Conservation (phyloP, 2,113 vertebrate species). For the Megalops atlanticus region DNA sequence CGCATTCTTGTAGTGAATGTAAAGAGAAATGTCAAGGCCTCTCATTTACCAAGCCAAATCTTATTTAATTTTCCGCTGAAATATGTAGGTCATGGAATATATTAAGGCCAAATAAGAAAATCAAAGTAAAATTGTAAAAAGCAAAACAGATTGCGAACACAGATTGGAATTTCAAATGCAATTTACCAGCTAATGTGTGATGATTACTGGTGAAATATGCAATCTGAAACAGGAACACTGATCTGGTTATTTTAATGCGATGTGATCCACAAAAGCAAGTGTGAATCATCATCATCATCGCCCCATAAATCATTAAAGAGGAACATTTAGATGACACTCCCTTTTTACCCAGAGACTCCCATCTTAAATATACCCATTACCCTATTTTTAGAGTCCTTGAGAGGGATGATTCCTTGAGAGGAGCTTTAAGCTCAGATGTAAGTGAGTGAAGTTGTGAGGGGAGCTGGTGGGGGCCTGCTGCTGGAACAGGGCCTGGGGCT, state of each 20-base stretch:
- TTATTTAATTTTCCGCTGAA: conserved; percentile 29
- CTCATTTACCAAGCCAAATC: conserved; percentile 9
- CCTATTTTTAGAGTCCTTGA: background rate
- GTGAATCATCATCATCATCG: conserved; percentile 9
- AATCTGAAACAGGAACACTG: conserved; percentile 1
- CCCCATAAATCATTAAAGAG: conserved; percentile 14
- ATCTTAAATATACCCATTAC: background rate
- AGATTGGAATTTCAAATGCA: conserved; percentile 38
- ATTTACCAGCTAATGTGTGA: conserved; percentile 30
- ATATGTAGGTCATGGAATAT: conserved; percentile 35
- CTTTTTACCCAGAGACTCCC: background rate
- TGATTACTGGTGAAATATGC: conserved; percentile 40
- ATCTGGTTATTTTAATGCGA: conserved; percentile 8
- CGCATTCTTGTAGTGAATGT: background rate
- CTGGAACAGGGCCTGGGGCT: too few species aligned
- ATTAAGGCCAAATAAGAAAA: conserved; percentile 21
- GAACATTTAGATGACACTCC: background rate
- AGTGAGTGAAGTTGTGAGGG: too few species aligned
- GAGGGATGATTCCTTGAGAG: too few species aligned
- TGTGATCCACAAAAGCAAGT: conserved; percentile 22
- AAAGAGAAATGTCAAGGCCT: conserved; percentile 4
- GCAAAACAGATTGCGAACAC: conserved; percentile 24
- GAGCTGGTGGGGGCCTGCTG: too few species aligned
- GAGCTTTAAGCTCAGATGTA: too few species aligned
- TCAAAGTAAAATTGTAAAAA: conserved; percentile 20